Evolutionary conservation across 2,113 vertebrate species (phyloP), one percentile per base, ranked within the genome.

Genomic region (Phrynosoma blainvillii): DNA sequence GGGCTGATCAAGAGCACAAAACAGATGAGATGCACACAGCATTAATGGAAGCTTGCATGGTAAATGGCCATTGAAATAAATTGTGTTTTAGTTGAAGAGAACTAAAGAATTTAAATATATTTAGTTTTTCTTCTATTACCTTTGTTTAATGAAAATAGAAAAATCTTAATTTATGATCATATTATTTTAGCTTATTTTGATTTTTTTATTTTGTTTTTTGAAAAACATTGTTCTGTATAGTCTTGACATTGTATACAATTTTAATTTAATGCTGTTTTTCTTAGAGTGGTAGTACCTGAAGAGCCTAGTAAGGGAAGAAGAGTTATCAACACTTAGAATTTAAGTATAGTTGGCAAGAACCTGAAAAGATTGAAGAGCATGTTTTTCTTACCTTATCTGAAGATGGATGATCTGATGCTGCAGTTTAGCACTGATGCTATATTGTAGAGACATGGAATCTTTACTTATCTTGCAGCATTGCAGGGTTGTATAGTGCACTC

Each of bases 11-110:
- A 96, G 99, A 99, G 92, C 99, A 99, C 91, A 99, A 99, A 97
- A 99, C 99, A 3, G 99, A 99, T 89, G 99, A 99, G 95, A 99
- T 99, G 99, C 99, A 99, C 96, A 99, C 99, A 0, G 99, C 99
- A 0, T 97, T 99, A 89, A 99, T 99, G 99, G 99, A 99, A 90
- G 99, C 99, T 90, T 99, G 98, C 97, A 99, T 99, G 98, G 99
- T 99, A 98, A 98, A 94, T 87, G 83, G 2, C 62, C 66, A 82
- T 78, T 93, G 62, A 87, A 77, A 86, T 0, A 54, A 87, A 79
- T 71, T 92, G 25, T 71, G 32, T 70, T 42, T 23, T 21, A 5
- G n/a, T 40, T 81, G 78, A 81, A 73, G 18, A 42, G 27, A 77
- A 52, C 25, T 18, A 73, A 40, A 65, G 40, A 65, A 52, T 36